Evolutionary conservation across 2,888 invertebrate genomes (phyloP).

Genomic region (Trichacis sp.): DNA sequence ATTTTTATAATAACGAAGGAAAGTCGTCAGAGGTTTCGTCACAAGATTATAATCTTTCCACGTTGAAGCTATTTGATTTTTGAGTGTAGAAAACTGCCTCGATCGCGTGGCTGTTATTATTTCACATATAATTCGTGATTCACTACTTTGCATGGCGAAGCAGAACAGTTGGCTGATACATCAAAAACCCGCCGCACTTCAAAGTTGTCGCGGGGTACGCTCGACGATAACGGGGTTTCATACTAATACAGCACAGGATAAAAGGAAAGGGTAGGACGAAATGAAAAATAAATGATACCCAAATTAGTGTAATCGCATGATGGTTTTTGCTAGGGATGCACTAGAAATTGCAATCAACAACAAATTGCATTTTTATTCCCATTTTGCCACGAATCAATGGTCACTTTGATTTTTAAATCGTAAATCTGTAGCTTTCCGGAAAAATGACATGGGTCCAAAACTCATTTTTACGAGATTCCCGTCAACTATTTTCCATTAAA

Average conservation of each 20-base stretch:
- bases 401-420: too few species aligned
- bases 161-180: conserved; percentile 68
- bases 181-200: conserved; percentile 67
- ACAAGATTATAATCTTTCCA: too few species aligned
- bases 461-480: too few species aligned
- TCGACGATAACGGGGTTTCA: conserved; percentile 18
- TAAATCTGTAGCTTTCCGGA: too few species aligned
- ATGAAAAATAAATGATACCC: conserved; percentile 68
- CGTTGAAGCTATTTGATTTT: conserved; percentile 6
- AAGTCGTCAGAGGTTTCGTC: too few species aligned
- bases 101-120: conserved; percentile 13
- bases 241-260: conserved; percentile 34
- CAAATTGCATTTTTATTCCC: conserved; percentile 67
- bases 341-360: conserved; percentile 58
- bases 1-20: too few species aligned
- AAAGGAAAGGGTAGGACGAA: conserved; percentile 48
- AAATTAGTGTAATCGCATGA: conserved; percentile 68
- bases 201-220: conserved; percentile 57
- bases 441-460: too few species aligned
- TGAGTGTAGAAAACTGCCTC: neutral
- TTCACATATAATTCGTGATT: conserved; percentile 59
- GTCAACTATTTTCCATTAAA: too few species aligned
- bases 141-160: conserved; percentile 62
- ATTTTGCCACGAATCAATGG: conserved; percentile 61
- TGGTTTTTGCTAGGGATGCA: conserved; percentile 64